Evolutionary conservation across 1,140 invertebrate genomes (phyloP).

Genomic region (Pygmarrhopalites habei): DNA sequence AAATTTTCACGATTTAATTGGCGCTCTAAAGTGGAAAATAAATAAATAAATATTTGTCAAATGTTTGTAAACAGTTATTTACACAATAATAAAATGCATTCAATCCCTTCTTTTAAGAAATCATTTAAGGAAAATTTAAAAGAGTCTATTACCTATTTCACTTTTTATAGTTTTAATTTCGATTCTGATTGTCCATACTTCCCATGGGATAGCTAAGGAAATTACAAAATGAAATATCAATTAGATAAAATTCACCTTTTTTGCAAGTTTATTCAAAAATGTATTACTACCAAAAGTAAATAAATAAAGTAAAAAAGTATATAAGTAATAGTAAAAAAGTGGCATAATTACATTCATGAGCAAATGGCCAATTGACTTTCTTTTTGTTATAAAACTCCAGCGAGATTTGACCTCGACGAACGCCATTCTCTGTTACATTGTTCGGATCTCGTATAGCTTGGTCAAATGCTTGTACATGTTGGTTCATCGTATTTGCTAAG

Average conservation of each 20-base stretch:
- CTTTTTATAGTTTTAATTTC: constrained; percentile 76
- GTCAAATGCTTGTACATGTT: constrained; percentile 77
- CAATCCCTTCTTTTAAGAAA: too few species aligned
- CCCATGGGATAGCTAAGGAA: too few species aligned
- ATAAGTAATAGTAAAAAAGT: too few species aligned
- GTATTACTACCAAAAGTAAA: too few species aligned
- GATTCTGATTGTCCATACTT: constrained; percentile 89
- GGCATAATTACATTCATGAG: constrained; percentile 73
- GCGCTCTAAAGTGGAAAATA: constrained; percentile 53
- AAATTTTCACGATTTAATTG: constrained; percentile 80
- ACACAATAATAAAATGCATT: too few species aligned
- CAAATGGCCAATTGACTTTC: constrained; percentile 77
- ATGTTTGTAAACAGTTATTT: too few species aligned
- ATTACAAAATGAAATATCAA: too few species aligned
- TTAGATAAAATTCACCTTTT: too few species aligned
- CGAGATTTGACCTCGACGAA: constrained; percentile 74
- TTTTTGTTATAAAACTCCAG: constrained; percentile 93
- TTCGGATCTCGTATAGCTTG: constrained; percentile 61
- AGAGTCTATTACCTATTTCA: constrained; percentile 61
- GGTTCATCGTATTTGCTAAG: constrained; percentile 65
- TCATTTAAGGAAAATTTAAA: too few species aligned
- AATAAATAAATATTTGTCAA: background rate
- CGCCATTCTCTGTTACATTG: constrained; percentile 50
- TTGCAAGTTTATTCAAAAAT: too few species aligned
- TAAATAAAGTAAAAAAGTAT: too few species aligned